These are phyloP conservation scores for Luscinia megarhynchos DNA, from an alignment of 2,797 vertebrate genomes.

Conservation along the genomic window DNA sequence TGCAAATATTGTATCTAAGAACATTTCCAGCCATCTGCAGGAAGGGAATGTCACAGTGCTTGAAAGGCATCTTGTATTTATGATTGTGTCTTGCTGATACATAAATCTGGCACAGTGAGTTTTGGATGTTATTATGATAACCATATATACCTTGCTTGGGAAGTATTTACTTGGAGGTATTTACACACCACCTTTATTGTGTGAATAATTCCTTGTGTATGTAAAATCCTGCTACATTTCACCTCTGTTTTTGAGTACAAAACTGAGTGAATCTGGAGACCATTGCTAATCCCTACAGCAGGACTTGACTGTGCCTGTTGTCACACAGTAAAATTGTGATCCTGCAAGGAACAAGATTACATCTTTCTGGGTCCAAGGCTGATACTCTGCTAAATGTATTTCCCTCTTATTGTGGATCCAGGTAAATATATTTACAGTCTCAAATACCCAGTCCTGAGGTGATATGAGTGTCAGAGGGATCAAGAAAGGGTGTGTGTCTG, in stretches of 20 bases:
- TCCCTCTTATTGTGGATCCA: neutral
- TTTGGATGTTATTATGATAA: neutral
- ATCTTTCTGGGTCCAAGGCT: neutral
- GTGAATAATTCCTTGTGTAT: neutral
- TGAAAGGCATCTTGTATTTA: conserved; percentile 31
- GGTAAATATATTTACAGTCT: neutral
- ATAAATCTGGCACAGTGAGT: neutral
- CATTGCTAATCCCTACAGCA: neutral
- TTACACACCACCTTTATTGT: neutral
- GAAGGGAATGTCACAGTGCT: conserved; percentile 50
- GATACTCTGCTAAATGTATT: neutral
- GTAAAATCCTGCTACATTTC: neutral
- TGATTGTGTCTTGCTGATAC: neutral
- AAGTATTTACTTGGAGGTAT: neutral
- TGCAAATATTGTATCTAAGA: conserved; percentile 49
- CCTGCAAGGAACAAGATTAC: neutral
- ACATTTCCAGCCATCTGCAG: conserved; percentile 71
- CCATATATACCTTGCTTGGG: neutral
- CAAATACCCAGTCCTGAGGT: neutral
- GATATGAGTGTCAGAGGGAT: neutral
- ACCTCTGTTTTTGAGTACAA: neutral
- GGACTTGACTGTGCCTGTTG: neutral
- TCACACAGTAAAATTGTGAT: neutral
- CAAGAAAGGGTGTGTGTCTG: neutral
- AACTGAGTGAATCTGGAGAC: neutral